Evolutionary conservation across 2,113 vertebrate genomes (phyloP).

Genomic region (pig (Sus scrofa)): DNA sequence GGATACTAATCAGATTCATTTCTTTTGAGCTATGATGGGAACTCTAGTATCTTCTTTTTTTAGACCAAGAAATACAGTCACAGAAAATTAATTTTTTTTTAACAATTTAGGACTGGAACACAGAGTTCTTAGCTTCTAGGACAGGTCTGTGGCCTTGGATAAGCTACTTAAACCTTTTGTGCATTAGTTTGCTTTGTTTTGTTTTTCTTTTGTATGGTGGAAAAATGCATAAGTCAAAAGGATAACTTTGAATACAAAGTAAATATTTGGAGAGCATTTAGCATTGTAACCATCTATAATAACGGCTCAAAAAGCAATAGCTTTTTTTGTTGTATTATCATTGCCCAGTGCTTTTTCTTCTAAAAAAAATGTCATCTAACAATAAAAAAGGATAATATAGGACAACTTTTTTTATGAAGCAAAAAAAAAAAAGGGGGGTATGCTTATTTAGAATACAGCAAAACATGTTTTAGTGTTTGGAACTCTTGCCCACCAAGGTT

Average conservation of each 20-base stretch:
- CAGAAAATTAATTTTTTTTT: slow-evolving; percentile 39
- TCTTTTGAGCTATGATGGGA: too few species aligned
- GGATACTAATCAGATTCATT: too few species aligned
- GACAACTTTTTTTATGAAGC: slow-evolving; percentile 16
- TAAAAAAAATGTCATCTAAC: neutral
- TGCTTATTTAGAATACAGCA: too few species aligned
- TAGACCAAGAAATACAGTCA: neutral
- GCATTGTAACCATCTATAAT: neutral
- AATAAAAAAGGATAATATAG: neutral
- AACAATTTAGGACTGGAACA: neutral
- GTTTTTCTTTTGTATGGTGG: slow-evolving; percentile 18
- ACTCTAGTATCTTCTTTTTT: slow-evolving; percentile 43
- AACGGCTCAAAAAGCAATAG: slow-evolving; percentile 1
- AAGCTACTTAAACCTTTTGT: slow-evolving; percentile 17
- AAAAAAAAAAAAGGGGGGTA: too few species aligned
- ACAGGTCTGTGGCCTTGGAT: neutral
- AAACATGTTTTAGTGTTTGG: too few species aligned
- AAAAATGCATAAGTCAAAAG: slow-evolving; percentile 41
- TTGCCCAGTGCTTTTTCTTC: neutral
- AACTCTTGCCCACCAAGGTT: neutral
- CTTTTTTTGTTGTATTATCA: neutral
- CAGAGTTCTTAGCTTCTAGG: slow-evolving; percentile 28
- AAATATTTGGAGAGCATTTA: slow-evolving; percentile 34
- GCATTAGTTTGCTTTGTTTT: slow-evolving; percentile 25
- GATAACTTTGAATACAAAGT: neutral